Conservation (phyloP, 2,797 vertebrate species). For the Limosa lapponica region DNA sequence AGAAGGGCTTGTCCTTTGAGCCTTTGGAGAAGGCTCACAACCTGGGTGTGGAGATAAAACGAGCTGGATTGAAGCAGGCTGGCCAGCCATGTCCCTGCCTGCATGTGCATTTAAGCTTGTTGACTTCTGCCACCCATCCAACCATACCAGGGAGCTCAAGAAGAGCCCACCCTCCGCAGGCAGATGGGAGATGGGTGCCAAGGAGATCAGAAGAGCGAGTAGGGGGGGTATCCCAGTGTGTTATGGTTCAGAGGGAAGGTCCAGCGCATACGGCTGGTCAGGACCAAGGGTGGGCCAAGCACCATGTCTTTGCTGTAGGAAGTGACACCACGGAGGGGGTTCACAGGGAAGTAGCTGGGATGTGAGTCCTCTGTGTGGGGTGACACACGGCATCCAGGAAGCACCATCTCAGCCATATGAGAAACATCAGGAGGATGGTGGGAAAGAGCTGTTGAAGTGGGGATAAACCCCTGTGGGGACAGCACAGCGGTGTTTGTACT, state of each 20-base stretch:
- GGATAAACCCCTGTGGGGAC: too few relatives aligned
- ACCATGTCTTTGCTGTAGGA: fast-evolving
- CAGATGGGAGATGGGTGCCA: background rate
- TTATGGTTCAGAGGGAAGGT: background rate
- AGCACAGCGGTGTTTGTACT: too few relatives aligned
- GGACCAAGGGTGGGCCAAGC: fast-evolving
- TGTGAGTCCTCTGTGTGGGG: too few relatives aligned
- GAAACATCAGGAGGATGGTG: too few relatives aligned
- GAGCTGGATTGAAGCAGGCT: background rate
- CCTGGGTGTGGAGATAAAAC: background rate
- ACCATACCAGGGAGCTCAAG: fast-evolving
- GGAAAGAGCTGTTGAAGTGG: too few relatives aligned
- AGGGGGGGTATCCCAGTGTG: too few relatives aligned
- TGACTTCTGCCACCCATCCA: background rate
- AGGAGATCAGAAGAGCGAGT: fast-evolving
- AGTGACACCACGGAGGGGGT: fast-evolving
- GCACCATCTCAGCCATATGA: too few relatives aligned
- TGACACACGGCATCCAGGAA: too few relatives aligned
- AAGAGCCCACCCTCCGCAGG: background rate
- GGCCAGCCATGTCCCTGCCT: background rate
- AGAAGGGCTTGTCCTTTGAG: background rate
- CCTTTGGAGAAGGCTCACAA: background rate
- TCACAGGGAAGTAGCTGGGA: too few relatives aligned
- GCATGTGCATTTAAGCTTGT: fast-evolving
- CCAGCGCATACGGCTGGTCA: background rate